Evolutionary conservation across 2,113 vertebrate genomes (phyloP), one percentile per base, ranked within the genome.

Genomic region (Progne subis): DNA sequence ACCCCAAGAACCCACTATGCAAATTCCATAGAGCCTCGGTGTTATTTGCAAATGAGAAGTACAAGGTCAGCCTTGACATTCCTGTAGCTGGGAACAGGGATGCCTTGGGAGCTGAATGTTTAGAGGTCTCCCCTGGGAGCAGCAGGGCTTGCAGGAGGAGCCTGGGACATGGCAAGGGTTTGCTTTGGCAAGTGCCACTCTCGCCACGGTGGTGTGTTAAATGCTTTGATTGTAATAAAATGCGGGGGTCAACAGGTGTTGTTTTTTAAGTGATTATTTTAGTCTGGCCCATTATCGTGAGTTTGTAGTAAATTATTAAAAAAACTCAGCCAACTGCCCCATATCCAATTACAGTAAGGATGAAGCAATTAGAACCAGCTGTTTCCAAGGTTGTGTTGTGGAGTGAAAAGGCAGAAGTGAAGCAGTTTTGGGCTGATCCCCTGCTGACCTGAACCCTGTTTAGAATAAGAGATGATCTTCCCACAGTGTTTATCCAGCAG

Each of bases 1-100:
- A 99, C 95, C 99, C 99, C 83, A 99, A 99, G 97, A 99, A 99
- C 85, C 99, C 99, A 2, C 98, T 99, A 98, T 99, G 99, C 99
- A 99, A 99, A 98, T 99, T 99, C 98, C 99, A 99, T 86, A 98
- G 99, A 98, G 99, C 99, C 49, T 99, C 99, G 28, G 99, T 99
- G 92, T 98, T 99, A 80, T 99, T 99, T 94, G 99, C 99, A 91
- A 99, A 99, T 81, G 99, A 99, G 97, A 99, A 99, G 94, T 99
- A 99, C 96, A 99, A 99, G 99, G 99, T 99, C 96, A 96, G 95
- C 59, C 85, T 82, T 60, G 53, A 47, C 28, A 47, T 44, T 80
- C 31, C 69, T 59, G 17, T 0, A 24, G 60, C 52, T 80, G 14
- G 64, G 50, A 32, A 8, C 6, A 39, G 37, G 65, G 44, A 10